Conservation (phyloP, 2,113 vertebrate genomes). For the Madoqua kirkii region DNA sequence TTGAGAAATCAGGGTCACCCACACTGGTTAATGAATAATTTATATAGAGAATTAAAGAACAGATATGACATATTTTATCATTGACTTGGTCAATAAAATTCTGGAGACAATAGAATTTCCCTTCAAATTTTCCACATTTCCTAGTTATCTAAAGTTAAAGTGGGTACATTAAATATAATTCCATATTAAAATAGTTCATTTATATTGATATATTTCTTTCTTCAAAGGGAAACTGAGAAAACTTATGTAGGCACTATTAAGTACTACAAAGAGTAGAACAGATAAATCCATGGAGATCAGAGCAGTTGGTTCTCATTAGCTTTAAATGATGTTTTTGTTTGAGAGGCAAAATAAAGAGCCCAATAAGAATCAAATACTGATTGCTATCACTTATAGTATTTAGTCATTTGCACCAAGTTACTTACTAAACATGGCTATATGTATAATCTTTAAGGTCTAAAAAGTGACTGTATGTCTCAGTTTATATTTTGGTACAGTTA, state of each 20-base stretch:
- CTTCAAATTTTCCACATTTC: not conserved
- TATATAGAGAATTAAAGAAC: not conserved
- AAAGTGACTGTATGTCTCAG: not conserved
- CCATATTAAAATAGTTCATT: not conserved
- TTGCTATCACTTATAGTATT: not conserved
- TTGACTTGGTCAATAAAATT: not conserved
- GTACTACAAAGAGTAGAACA: not conserved
- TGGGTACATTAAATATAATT: not conserved
- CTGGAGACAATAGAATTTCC: not conserved
- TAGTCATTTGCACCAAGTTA: not conserved
- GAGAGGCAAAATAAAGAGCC: not conserved
- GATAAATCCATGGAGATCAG: not conserved
- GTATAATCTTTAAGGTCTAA: not conserved
- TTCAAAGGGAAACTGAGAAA: not conserved
- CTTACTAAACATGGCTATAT: not conserved
- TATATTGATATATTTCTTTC: not conserved
- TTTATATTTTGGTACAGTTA: not conserved
- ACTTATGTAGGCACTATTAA: not conserved
- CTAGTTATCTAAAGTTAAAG: not conserved
- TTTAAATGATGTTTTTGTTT: not conserved
- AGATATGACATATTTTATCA: not conserved
- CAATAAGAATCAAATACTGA: not conserved
- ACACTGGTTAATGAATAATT: not conserved
- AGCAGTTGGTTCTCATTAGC: not conserved
- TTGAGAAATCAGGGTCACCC: not conserved